phyloP scores from a whole-genome alignment of 2,888 invertebrate genomes.

The Nomada fabriciana region DNA sequence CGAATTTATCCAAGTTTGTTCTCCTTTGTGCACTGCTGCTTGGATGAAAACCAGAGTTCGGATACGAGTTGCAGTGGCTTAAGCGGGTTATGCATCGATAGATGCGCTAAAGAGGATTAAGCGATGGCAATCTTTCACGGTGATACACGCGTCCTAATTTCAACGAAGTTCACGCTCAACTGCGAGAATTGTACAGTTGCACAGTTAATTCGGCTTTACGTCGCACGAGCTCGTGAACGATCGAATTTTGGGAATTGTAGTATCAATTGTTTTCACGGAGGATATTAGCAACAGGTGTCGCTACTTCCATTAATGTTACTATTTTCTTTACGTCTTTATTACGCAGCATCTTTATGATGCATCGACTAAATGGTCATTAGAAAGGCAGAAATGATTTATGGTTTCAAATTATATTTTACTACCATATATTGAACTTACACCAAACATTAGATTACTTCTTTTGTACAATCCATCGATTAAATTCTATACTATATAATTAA shows the following conservation, averaged over 20 bases:
- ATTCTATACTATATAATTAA: too few relatives aligned
- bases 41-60: slow-evolving; percentile 3
- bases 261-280: background rate
- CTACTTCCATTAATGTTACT: too few relatives aligned
- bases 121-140: slow-evolving; percentile 5
- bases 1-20: slow-evolving; percentile 33
- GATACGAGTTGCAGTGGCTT: slow-evolving; percentile 4
- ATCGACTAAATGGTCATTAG: too few relatives aligned
- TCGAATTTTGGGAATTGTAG: background rate
- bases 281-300: background rate
- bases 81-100: slow-evolving; percentile 12
- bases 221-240: background rate
- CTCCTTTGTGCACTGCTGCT: slow-evolving; percentile 33
- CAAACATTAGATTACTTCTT: too few relatives aligned
- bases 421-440: too few relatives aligned
- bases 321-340: too few relatives aligned
- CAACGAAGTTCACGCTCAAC: background rate
- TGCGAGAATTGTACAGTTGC: background rate
- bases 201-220: background rate
- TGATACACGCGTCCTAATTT: slow-evolving; percentile 17
- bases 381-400: too few relatives aligned
- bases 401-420: too few relatives aligned
- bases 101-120: slow-evolving; percentile 29
- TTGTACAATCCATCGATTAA: too few relatives aligned
- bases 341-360: too few relatives aligned